Evolutionary conservation across 1,140 invertebrate genomes (phyloP).

Genomic region (Cydia fagiglandana): DNA sequence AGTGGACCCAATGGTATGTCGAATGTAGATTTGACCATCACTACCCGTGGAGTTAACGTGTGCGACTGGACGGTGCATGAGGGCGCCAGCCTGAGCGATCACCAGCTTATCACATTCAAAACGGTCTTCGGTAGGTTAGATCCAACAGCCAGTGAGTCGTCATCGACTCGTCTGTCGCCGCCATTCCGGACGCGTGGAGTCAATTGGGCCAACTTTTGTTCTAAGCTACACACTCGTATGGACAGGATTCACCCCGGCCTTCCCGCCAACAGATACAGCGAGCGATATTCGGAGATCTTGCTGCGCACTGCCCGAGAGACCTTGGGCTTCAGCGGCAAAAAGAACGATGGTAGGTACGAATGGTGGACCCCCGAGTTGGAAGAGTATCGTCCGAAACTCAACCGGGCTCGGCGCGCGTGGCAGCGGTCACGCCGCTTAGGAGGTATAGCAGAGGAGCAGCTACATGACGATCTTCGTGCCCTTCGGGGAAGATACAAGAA

Average conservation of each 20-base stretch:
- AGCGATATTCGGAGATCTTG: too few relatives aligned
- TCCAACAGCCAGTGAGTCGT: too few relatives aligned
- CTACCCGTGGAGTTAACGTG: constrained; percentile 28
- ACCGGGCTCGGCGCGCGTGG: constrained; percentile 38
- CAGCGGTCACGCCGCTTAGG: constrained; percentile 31
- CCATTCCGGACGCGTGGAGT: too few relatives aligned
- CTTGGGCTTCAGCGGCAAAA: too few relatives aligned
- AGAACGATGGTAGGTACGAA: too few relatives aligned
- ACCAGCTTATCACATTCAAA: constrained; percentile 38
- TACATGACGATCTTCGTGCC: not conserved
- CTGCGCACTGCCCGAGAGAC: too few relatives aligned
- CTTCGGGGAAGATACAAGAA: constrained; percentile 14
- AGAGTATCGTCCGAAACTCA: constrained; percentile 9
- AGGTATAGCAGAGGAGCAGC: not conserved
- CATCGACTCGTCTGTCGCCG: too few relatives aligned
- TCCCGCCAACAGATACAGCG: too few relatives aligned
- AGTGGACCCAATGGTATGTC: constrained; percentile 37
- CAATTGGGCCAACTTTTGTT: too few relatives aligned
- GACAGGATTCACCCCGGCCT: too few relatives aligned
- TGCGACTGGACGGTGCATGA: constrained; percentile 38
- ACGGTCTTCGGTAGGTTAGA: not conserved
- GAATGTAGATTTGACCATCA: constrained; percentile 42
- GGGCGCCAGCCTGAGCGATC: constrained; percentile 41
- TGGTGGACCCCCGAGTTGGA: constrained; percentile 38
- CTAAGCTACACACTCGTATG: not conserved